Conservation (phyloP, 2,113 vertebrate genomes). For the Otolemur garnettii region DNA sequence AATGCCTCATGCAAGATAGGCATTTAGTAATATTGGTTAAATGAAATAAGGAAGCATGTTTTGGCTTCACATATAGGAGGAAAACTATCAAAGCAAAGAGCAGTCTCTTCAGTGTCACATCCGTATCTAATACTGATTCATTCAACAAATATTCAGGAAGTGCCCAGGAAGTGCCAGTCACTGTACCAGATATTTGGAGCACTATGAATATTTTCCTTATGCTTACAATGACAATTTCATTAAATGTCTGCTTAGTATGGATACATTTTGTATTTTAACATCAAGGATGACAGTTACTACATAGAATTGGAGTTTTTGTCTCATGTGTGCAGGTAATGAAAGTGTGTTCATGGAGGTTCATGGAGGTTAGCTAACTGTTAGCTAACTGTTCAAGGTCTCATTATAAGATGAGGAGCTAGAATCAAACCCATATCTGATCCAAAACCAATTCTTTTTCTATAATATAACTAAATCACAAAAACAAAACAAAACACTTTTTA, state of each 20-base stretch:
- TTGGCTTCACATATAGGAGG: not conserved
- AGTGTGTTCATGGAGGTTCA: not conserved
- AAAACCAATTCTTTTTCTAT: slow-evolving; percentile 3
- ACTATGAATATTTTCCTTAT: not conserved
- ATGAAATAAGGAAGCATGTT: not conserved
- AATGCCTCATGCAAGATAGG: not conserved
- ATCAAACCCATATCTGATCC: not conserved
- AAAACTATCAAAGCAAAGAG: not conserved
- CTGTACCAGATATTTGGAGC: not conserved
- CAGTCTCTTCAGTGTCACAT: not conserved
- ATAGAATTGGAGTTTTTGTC: not conserved
- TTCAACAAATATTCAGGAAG: not conserved
- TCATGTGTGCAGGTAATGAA: not conserved
- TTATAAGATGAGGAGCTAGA: not conserved
- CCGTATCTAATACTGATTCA: not conserved
- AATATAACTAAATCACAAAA: not conserved
- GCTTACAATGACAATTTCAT: not conserved
- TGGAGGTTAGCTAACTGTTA: no score
- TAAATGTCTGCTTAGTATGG: not conserved
- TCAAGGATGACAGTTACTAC: not conserved
- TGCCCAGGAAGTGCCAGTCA: not conserved
- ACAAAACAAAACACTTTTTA: not conserved
- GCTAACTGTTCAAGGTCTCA: not conserved
- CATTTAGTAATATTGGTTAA: not conserved
- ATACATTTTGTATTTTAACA: slow-evolving; percentile 17